These are phyloP conservation scores for Drosophila ananassae DNA, from an alignment of 1,140 invertebrate species.

Conservation along the genomic window DNA sequence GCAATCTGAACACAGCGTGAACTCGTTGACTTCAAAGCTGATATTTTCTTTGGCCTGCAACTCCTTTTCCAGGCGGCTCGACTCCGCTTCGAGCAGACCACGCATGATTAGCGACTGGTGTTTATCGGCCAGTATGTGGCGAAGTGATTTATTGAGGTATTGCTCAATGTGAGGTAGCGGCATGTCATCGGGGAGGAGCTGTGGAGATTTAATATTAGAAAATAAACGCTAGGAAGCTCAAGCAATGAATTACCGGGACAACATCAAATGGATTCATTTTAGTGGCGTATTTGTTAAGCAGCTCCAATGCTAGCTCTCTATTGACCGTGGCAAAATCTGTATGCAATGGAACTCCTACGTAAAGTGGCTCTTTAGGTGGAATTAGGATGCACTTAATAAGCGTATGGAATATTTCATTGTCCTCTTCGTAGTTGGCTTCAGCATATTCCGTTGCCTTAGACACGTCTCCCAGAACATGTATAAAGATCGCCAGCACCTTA, in stretches of 20 bases:
- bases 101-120: constrained; percentile 91
- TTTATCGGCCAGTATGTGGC: constrained; percentile 89
- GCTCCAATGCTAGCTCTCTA: constrained; percentile 89
- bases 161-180: constrained; percentile 89
- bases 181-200: constrained; percentile 90
- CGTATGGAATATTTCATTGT: constrained; percentile 88
- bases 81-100: constrained; percentile 92
- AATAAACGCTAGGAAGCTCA: background rate
- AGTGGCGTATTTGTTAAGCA: constrained; percentile 92
- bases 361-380: constrained; percentile 85
- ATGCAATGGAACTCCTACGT: constrained; percentile 86
- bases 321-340: constrained; percentile 87
- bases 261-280: constrained; percentile 92
- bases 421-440: constrained; percentile 87
- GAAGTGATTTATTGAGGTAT: constrained; percentile 91
- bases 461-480: constrained; percentile 92
- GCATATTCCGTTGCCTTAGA: constrained; percentile 94
- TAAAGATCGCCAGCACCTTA: constrained; percentile 96
- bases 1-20: constrained; percentile 95
- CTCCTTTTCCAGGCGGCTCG: constrained; percentile 91
- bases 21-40: constrained; percentile 92
- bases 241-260: constrained; percentile 55
- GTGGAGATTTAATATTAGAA: constrained; percentile 1
- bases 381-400: constrained; percentile 88
- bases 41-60: constrained; percentile 92